Conservation (phyloP, 1,140 invertebrate genomes). For the Colletes gigas region DNA sequence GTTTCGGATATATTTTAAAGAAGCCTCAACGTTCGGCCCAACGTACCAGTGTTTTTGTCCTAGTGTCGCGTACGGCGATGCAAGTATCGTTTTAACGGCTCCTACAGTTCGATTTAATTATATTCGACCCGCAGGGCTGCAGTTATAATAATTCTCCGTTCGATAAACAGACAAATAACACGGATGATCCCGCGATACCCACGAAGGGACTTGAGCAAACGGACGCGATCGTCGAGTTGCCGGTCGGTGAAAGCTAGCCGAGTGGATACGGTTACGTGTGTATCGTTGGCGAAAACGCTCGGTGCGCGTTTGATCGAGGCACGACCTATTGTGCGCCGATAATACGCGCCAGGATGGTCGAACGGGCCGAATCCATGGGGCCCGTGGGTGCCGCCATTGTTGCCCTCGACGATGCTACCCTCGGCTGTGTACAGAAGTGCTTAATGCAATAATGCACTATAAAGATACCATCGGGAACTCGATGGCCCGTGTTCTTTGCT, state of each 20-base stretch:
- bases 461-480: constrained; percentile 76
- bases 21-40: too few relatives aligned
- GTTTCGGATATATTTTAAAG: too few relatives aligned
- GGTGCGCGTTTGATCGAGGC: constrained; percentile 59
- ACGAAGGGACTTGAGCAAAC: constrained; percentile 42
- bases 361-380: constrained; percentile 46
- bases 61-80: background rate
- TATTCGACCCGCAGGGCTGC: background rate
- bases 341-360: constrained; percentile 50
- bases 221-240: background rate
- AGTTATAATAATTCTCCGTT: constrained; percentile 37
- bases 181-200: constrained; percentile 21
- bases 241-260: constrained; percentile 40
- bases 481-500: constrained; percentile 60
- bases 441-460: constrained; percentile 78
- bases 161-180: constrained; percentile 26
- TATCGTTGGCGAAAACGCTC: constrained; percentile 49
- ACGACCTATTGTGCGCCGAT: constrained; percentile 56
- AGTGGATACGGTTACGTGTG: constrained; percentile 45
- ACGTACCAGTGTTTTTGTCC: background rate
- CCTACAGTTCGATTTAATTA: background rate
- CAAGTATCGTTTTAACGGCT: background rate
- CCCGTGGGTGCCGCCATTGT: constrained; percentile 61
- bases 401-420: constrained; percentile 57
- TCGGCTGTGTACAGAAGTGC: constrained; percentile 76